Conservation (phyloP, 2,888 invertebrate genomes). For the Cristatella mucedo region DNA sequence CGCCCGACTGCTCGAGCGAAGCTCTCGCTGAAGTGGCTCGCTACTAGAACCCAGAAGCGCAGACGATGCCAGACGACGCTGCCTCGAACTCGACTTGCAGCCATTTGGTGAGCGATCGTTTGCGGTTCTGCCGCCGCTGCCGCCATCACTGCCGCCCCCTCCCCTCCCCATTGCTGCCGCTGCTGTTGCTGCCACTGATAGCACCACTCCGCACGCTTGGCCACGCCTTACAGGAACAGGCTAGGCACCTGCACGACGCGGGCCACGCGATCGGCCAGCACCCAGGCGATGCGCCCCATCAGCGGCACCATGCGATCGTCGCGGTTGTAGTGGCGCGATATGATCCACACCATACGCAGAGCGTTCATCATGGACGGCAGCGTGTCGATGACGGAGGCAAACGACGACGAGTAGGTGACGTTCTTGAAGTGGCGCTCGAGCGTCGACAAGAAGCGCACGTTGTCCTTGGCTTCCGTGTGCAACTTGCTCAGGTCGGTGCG, state of each 20-base stretch:
- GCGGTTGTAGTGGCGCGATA: conserved; percentile 64
- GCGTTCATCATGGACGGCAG: conserved; percentile 67
- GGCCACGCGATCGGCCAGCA: conserved; percentile 59
- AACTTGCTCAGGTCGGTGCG: conserved; percentile 49
- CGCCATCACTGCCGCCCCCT: no score
- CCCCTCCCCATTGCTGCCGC: no score
- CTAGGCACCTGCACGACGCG: conserved; percentile 52
- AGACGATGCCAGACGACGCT: no score
- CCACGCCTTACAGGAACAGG: conserved; percentile 57
- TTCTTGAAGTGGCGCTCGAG: conserved; percentile 59
- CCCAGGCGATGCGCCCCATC: conserved; percentile 64
- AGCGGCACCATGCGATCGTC: conserved; percentile 73
- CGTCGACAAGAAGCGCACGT: conserved; percentile 57
- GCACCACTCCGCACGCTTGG: no score
- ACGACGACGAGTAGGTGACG: conserved; percentile 53
- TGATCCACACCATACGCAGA: conserved; percentile 73
- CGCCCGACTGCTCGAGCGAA: no score
- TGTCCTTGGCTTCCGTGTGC: conserved; percentile 58
- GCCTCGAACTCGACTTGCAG: no score
- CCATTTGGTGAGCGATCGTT: no score
- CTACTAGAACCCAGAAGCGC: no score
- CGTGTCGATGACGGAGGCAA: conserved; percentile 54
- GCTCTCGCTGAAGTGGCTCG: no score
- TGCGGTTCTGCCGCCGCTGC: no score
- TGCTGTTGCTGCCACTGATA: no score